Evolutionary conservation across 2,113 vertebrate genomes (phyloP).

Genomic region (Leptocoma aspasia): DNA sequence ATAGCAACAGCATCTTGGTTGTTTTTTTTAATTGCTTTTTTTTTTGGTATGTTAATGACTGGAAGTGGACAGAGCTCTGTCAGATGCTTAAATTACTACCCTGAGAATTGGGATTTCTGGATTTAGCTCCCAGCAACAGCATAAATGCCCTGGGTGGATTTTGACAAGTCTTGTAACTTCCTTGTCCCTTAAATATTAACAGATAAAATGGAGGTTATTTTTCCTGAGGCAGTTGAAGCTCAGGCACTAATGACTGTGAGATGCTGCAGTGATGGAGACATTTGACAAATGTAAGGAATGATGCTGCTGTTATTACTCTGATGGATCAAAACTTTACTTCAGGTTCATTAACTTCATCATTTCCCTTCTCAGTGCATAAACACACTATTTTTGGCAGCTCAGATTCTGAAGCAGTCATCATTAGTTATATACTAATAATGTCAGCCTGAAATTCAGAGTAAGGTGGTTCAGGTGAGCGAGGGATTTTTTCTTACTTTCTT

Average conservation of each 20-base stretch:
- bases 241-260: neutral
- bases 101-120: neutral
- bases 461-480: rapidly evolving
- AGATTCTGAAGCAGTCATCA: neutral
- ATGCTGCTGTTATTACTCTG: neutral
- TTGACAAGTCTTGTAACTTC: neutral
- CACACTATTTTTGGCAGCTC: neutral
- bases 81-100: neutral
- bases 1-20: neutral
- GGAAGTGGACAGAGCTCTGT: neutral
- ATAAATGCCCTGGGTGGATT: neutral
- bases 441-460: neutral
- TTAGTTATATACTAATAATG: neutral
- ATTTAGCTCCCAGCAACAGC: neutral
- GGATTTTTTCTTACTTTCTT: neutral
- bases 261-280: neutral
- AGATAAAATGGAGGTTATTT: neutral
- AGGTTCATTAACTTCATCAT: conserved; percentile 42
- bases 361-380: neutral
- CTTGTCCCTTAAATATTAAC: neutral
- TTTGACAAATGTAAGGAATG: conserved; percentile 21
- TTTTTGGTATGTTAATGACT: neutral
- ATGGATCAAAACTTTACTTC: conserved; percentile 48
- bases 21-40: too few species aligned
- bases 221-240: conserved; percentile 12